Evolutionary conservation across 2,797 vertebrate species (phyloP).

Genomic region (Octomys mimax): DNA sequence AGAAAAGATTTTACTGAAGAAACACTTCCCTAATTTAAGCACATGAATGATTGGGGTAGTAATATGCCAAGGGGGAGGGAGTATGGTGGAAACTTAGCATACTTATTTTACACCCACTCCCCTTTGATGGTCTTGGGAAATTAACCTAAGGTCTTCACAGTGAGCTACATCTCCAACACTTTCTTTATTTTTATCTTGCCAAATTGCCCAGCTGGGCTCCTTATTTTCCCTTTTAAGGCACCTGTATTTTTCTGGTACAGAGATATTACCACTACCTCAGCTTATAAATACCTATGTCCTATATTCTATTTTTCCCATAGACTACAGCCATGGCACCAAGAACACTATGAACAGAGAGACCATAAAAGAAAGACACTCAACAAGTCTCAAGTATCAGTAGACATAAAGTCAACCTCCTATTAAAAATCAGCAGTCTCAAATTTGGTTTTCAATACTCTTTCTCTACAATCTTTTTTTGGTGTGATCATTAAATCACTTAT

Average conservation of each 20-base stretch:
- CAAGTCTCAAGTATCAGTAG: slow-evolving; percentile 31
- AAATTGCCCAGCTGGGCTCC: background rate
- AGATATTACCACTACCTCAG: background rate
- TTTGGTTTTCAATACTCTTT: background rate
- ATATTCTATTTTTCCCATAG: background rate
- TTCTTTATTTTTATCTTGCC: background rate
- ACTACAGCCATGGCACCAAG: background rate
- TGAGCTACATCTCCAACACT: background rate
- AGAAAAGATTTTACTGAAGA: background rate
- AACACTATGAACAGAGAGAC: background rate
- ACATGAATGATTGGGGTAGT: background rate
- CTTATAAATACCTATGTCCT: background rate
- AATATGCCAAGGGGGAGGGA: background rate
- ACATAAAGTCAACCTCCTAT: background rate
- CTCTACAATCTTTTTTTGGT: background rate
- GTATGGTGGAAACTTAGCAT: background rate
- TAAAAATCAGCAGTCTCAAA: slow-evolving; percentile 25
- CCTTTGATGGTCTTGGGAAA: background rate
- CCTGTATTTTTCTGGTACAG: slow-evolving; percentile 2
- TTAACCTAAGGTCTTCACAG: background rate
- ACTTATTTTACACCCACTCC: background rate
- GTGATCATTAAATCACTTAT: background rate
- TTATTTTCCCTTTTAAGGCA: slow-evolving; percentile 7
- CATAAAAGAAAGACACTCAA: background rate
- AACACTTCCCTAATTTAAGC: background rate